phyloP scores from a whole-genome alignment of 2,888 invertebrate genomes.

The Metallyticus violacea region DNA sequence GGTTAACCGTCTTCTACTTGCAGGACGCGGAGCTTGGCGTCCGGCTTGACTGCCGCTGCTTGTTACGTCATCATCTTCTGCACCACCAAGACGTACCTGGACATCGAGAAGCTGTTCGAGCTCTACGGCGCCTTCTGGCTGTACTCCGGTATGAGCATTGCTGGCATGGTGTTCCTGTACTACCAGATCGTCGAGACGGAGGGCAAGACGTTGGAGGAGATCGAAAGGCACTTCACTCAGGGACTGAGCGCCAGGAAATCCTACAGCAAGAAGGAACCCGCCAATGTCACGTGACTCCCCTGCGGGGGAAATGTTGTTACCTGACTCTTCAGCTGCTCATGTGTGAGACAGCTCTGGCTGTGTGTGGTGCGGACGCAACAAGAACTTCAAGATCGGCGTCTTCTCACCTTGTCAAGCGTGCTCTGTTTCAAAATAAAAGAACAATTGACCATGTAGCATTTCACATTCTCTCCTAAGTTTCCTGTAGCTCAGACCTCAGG shows the following conservation, averaged over 20 bases:
- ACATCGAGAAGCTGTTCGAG: conserved; percentile 48
- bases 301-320: too few relatives aligned
- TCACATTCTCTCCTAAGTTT: too few relatives aligned
- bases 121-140: conserved; percentile 53
- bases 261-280: background rate
- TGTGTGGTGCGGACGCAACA: too few relatives aligned
- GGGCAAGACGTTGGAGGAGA: conserved; percentile 52
- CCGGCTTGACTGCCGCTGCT: conserved; percentile 52
- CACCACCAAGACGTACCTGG: conserved; percentile 53
- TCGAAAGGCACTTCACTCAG: conserved; percentile 43
- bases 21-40: conserved; percentile 55
- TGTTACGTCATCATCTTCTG: conserved; percentile 54
- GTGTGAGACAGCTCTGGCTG: too few relatives aligned
- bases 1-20: background rate
- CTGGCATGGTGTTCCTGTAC: conserved; percentile 53
- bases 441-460: too few relatives aligned
- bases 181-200: conserved; percentile 57
- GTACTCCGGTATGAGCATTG: conserved; percentile 49
- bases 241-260: background rate
- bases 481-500: too few relatives aligned
- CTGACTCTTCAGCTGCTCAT: too few relatives aligned
- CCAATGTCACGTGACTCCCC: too few relatives aligned
- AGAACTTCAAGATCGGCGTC: too few relatives aligned
- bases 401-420: too few relatives aligned
- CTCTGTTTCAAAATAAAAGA: too few relatives aligned